Evolutionary conservation across 2,888 invertebrate genomes (phyloP).

Genomic region (Pristionchus mayeri): DNA sequence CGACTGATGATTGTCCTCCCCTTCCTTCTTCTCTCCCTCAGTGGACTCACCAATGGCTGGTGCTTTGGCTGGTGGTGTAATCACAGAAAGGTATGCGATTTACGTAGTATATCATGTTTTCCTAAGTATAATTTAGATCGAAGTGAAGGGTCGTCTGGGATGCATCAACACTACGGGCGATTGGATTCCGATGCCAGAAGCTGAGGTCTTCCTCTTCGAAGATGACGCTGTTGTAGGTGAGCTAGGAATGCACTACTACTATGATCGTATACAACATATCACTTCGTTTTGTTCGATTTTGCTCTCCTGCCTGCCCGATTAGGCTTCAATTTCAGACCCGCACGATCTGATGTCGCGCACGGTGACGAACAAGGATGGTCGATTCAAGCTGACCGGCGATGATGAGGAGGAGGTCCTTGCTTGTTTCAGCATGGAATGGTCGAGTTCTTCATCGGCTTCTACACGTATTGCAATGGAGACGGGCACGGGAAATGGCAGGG

Average conservation of each 20-base stretch:
- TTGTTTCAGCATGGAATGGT: no score
- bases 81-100: not conserved
- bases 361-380: not conserved
- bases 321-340: not conserved
- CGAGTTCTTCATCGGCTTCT: not conserved
- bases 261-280: no score
- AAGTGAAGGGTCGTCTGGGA: not conserved
- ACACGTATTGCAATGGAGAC: not conserved
- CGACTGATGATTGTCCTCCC: not conserved
- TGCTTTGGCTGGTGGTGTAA: no score
- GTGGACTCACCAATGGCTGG: no score
- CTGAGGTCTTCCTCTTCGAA: slow-evolving; percentile 14
- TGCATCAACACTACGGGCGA: not conserved
- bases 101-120: not conserved
- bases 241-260: no score
- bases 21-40: not conserved
- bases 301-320: no score
- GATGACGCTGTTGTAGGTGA: not conserved
- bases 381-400: no score
- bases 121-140: not conserved
- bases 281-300: not conserved
- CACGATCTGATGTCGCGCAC: not conserved
- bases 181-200: slow-evolving; percentile 20
- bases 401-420: no score
- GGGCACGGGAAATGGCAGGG: not conserved